phyloP scores from a whole-genome alignment of 2,888 invertebrate species.

The Calephelis perditalis region DNA sequence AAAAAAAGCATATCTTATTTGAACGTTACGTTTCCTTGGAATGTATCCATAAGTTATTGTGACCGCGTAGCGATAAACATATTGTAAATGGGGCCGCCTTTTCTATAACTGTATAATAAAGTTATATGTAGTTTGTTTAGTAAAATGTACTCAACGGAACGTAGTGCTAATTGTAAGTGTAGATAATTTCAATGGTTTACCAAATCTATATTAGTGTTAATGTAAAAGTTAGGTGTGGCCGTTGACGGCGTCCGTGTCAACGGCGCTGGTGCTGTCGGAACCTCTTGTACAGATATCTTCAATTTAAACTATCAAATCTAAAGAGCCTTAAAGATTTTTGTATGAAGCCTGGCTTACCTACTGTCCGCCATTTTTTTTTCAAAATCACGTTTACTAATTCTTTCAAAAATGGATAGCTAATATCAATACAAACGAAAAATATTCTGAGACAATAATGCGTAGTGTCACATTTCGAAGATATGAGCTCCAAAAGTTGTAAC shows the following conservation, averaged over 20 bases:
- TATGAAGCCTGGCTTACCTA: too few species aligned
- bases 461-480: too few species aligned
- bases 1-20: too few species aligned
- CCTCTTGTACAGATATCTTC: conserved; percentile 8
- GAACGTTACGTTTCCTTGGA: too few species aligned
- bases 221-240: conserved; percentile 24
- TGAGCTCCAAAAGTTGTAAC: too few species aligned
- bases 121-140: conserved; percentile 44
- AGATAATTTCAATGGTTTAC: conserved; percentile 58
- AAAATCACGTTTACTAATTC: too few species aligned
- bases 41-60: too few species aligned
- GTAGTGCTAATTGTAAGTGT: conserved; percentile 50
- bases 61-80: conserved; percentile 35
- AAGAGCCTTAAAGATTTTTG: neutral
- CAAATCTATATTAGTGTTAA: conserved; percentile 52
- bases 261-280: conserved; percentile 8
- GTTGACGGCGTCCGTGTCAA: conserved; percentile 4
- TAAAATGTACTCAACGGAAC: conserved; percentile 58
- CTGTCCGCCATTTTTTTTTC: too few species aligned
- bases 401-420: too few species aligned
- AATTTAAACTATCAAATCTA: conserved; percentile 7
- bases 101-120: conserved; percentile 47
- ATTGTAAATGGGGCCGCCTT: conserved; percentile 73
- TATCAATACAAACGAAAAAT: too few species aligned
- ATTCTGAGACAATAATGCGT: too few species aligned